Conservation (phyloP, 2,888 invertebrate genomes). For the Teinopalpus imperialis region DNA sequence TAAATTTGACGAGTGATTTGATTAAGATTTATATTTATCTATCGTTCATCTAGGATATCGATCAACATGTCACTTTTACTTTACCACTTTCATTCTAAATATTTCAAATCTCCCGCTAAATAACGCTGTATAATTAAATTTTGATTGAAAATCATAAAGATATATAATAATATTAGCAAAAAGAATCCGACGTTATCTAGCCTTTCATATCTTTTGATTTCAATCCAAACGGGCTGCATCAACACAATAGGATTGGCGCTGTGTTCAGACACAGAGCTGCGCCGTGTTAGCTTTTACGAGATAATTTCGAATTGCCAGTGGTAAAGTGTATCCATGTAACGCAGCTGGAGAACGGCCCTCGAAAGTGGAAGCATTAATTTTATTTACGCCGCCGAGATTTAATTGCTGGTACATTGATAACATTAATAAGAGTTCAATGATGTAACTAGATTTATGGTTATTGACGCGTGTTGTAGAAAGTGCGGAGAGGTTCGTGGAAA, state of each 20-base stretch:
- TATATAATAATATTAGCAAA: constrained; percentile 56
- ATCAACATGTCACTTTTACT: constrained; percentile 15
- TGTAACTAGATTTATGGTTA: constrained; percentile 51
- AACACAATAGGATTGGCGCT: background rate
- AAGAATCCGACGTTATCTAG: constrained; percentile 30
- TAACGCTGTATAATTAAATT: constrained; percentile 37
- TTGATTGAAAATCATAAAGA: constrained; percentile 51
- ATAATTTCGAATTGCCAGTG: constrained; percentile 5
- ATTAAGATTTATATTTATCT: constrained; percentile 5
- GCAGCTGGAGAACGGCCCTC: constrained; percentile 29
- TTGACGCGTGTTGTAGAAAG: constrained; percentile 49
- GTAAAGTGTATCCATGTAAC: constrained; percentile 5
- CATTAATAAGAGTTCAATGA: constrained; percentile 53
- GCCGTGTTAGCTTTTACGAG: constrained; percentile 23
- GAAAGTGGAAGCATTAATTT: constrained; percentile 58
- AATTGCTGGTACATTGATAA: constrained; percentile 58
- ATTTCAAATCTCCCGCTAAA: constrained; percentile 16
- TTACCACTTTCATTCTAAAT: constrained; percentile 22
- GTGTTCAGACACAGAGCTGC: constrained; percentile 16
- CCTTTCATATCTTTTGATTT: constrained; percentile 4
- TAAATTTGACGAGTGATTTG: too few relatives aligned
- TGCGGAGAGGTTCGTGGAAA: constrained; percentile 31
- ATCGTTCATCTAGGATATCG: constrained; percentile 1
- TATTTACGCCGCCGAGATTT: constrained; percentile 55
- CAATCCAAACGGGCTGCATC: background rate